Conservation (phyloP, 2,113 vertebrate genomes). For the Albula glossodonta region DNA sequence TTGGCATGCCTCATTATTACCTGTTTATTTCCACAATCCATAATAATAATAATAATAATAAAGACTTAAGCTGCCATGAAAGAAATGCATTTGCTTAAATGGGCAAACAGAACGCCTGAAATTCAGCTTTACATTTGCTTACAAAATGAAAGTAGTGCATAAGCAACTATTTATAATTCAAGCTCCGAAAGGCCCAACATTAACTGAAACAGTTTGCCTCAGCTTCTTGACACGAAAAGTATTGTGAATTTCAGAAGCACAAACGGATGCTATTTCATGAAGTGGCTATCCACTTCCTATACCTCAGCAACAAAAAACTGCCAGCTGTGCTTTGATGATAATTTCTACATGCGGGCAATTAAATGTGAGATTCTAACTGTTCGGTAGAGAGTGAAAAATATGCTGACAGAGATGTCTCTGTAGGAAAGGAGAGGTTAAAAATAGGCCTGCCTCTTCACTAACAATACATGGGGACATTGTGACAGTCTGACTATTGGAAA, state of each 20-base stretch:
- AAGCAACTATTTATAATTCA: no score
- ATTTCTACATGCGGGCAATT: neutral
- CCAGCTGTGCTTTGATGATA: neutral
- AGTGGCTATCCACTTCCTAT: neutral
- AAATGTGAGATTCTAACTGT: neutral
- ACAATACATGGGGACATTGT: neutral
- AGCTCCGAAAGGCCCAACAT: neutral
- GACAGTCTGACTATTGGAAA: conserved; percentile 9
- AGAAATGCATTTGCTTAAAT: neutral
- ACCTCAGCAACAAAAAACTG: neutral
- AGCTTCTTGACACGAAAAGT: neutral
- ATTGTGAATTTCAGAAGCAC: neutral
- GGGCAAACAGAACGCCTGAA: neutral
- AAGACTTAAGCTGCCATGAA: no score
- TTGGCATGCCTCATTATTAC: no score
- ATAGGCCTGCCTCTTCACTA: neutral
- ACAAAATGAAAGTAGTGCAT: no score
- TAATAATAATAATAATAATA: no score
- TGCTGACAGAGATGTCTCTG: conserved; percentile 1
- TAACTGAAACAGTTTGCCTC: neutral
- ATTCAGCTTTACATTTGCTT: no score
- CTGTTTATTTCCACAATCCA: no score
- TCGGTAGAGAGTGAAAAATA: neutral
- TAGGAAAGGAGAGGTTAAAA: neutral
- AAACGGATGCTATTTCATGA: neutral